Evolutionary conservation across 2,797 vertebrate genomes (phyloP), one percentile per base, ranked within the genome.

Genomic region (Pangasius djambal): DNA sequence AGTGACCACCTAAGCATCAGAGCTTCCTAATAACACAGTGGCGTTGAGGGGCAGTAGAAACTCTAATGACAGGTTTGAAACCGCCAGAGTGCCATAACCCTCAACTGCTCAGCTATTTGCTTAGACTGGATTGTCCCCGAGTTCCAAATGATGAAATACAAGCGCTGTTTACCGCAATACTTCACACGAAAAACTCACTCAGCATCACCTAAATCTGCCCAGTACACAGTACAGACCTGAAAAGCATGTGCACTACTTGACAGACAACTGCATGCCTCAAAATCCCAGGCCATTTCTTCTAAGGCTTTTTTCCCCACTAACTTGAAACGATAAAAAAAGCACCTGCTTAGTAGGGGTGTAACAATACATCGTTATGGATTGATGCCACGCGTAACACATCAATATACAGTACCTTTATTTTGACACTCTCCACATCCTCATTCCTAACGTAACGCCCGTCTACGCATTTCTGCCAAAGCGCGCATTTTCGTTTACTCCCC

Each of bases 81-180:
- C 52, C 25, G 78, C 52, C 77, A 79, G n/a, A 55, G 16, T 59
- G 78, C 18, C 78, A 6, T 22, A 57, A 61, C 28, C 78, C 9
- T 74, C 37, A 40, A 74, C 37, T 74, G 10, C 9, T 57, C 78
- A 57, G 2, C 16, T 34, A 6, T 9, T 37, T 9, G 10, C 34
- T 82, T 81, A 10, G 15, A 37, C 4, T 20, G 78, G 18, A 37
- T 57, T 31, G n/a, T 31, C 31, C 52, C 22, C 1, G 5, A 63
- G 34, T 15, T 61, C 13, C 25, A 63, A 44, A 83, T 83, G 59
- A 63, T 83, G 59, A 83, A 63, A 83, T 83, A 50, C n/a, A 61
- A 63, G 63, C 4, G 1, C 7, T 16, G 57, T 9, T 22, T 61
- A 44, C 20, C 44, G 59, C 59, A 83, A 63, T 63, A 44, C n/a